Base-by-base conservation (phyloP, 2,113 vertebrate genomes). In the Sander lucioperca region DNA sequence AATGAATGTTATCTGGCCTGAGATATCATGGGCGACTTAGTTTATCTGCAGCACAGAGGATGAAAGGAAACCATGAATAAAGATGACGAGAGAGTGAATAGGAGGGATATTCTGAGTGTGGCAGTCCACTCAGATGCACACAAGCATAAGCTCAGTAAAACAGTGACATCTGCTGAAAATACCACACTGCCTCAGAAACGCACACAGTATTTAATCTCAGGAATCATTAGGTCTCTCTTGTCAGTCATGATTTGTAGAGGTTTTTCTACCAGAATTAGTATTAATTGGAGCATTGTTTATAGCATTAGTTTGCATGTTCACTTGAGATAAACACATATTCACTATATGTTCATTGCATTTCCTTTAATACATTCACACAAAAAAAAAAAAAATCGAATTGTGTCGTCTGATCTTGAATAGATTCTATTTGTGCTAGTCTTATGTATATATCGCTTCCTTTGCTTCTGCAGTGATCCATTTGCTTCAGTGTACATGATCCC, bases 131-230 rank as follows among this genome's bases (percentile, higher is more conserved):
- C 39, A 16, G 61, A 74, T 13, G 65, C 72, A 56, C 68, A 25
- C 13, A 14, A 58, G 74, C 70, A 43, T 47, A 58, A 88, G 86
- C 83, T 77, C 89, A 90, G 85, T 59, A 82, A 90, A 90, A 92
- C 89, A 87, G 82, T 90, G 89, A 93, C 93, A 94, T 93, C 91
- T 92, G 84, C 83, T 92, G 90, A 88, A 85, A 78, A 65, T 58
- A 71, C 51, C 56, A 25, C 57, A 51, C 68, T 50, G 59, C 39
- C 10, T 30, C 25, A 23, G 8, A 43, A 33, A 45, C 5, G 27
- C 23, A 65, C 15, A 27, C 27, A 27, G 27, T 18, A 33, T 67
- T 25, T 30, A 5, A 50, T 45, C 5, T 58, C 18, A 56, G 39
- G 1, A n/a, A 36, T 15, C 4, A 50, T 14, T 8, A 7, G 4